Base-by-base conservation (phyloP, 2,113 vertebrate genomes). In the Sciurus niger region DNA sequence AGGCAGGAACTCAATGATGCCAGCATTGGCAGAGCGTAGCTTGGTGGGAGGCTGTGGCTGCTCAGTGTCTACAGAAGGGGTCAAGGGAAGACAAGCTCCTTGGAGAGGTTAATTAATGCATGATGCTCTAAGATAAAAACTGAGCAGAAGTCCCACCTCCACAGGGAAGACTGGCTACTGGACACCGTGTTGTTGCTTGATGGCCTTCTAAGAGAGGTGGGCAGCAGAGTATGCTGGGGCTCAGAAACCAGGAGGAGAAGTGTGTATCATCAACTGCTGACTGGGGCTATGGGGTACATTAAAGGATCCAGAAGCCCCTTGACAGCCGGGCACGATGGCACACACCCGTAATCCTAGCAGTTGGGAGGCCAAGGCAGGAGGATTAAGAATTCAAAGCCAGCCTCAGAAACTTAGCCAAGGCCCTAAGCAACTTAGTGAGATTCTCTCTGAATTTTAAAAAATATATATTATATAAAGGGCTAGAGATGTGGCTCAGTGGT, bases 161-260 rank as follows among this genome's bases (percentile, higher is more conserved):
- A 4, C 3, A 17, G 14, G 3, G 8, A n/a, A 72, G 10, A 6
- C 10, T 72, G 43, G 80, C 43, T 51, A n/a, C 65, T 37, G 73
- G 73, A 82, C 37, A 82, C 28, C 2, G 30, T 40, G 46, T 37
- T 2, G 2, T n/a, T 16, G 11, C 24, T 43, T 22, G 13, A 46
- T 55, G 14, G 12, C 76, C 55, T 72, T 73, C 63, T 40, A 73
- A 43, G 28, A 60, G 84, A n/a, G 22, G 34, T 16, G 30, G 63
- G 30, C 73, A n/a, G 37, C 17, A 63, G 68, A 67, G 43, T 32
- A 5, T 30, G 55, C 68, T 34, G 25, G 58, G 70, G 28, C 70
- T 90, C 0, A 0, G 60, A 28, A 8, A 8, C 17, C 4, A 14
- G 88, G 72, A 68, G 6, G 58, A 25, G 30, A 74, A 53, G 12